Percentiles rank a stretch among this genome's conserved stretches.
phyloP scores from a whole-genome alignment of 2,888 invertebrate species.

The Troilus luridus region DNA sequence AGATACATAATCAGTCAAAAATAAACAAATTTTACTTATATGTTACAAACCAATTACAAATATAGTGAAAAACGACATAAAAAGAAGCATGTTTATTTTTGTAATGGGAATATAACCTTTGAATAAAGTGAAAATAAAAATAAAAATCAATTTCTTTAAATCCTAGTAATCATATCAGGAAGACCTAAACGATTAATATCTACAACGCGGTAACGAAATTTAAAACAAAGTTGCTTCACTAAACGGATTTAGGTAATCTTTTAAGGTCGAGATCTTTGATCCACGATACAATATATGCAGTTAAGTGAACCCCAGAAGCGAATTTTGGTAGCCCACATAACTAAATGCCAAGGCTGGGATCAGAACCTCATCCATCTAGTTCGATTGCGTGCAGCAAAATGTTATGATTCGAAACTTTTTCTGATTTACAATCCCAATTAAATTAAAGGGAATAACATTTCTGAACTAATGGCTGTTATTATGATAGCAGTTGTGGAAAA shows the following conservation, averaged over 20 bases:
- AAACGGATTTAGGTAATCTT: not conserved
- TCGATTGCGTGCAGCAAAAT: not conserved
- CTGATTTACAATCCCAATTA: slow-evolving; percentile 9
- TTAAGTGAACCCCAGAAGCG: not conserved
- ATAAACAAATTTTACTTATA: no score
- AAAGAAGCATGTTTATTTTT: no score
- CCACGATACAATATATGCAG: not conserved
- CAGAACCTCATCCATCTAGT: not conserved
- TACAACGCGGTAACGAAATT: not conserved
- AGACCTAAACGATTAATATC: no score
- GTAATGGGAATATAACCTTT: no score
- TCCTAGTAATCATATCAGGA: no score
- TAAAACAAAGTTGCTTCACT: not conserved
- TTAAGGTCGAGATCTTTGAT: not conserved
- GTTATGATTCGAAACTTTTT: not conserved
- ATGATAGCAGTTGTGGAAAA: not conserved
- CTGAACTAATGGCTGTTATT: not conserved
- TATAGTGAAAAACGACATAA: no score
- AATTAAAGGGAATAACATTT: not conserved
- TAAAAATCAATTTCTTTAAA: no score
- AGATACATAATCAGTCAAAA: no score
- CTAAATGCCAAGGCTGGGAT: slow-evolving; percentile 30
- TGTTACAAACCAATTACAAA: no score
- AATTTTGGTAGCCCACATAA: slow-evolving; percentile 14
- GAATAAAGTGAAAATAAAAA: no score